Percentiles rank a stretch among this genome's conserved stretches.
phyloP scores from a whole-genome alignment of 2,113 vertebrate species.

The Galeopterus variegatus region DNA sequence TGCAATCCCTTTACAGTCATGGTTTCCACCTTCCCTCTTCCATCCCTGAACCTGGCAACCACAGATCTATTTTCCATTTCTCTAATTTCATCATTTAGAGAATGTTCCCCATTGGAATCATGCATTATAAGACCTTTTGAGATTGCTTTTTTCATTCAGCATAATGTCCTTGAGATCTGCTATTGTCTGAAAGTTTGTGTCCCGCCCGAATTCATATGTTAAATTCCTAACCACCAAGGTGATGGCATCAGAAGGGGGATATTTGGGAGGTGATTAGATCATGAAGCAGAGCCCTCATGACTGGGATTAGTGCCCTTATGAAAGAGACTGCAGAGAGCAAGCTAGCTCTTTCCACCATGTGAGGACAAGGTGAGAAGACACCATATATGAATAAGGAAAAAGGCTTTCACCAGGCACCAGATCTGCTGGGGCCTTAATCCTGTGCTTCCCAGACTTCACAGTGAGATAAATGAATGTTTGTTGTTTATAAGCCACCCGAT shows the following conservation, averaged over 20 bases:
- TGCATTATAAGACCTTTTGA: not conserved
- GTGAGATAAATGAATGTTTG: not conserved
- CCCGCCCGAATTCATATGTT: no score
- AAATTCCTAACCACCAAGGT: not conserved
- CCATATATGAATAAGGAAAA: not conserved
- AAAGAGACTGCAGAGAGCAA: not conserved
- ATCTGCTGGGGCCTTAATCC: not conserved
- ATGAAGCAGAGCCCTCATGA: not conserved
- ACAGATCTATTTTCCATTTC: not conserved
- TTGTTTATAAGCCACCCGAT: not conserved
- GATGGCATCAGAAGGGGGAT: not conserved
- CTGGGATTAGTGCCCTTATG: not conserved
- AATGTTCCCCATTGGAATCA: not conserved
- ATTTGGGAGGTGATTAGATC: not conserved
- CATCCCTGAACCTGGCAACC: not conserved
- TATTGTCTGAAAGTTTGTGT: not conserved
- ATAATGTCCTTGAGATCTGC: not conserved
- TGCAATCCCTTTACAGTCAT: not conserved
- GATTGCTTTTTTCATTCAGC: not conserved
- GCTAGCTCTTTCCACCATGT: not conserved
- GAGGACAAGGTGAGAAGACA: not conserved
- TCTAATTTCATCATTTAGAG: not conserved
- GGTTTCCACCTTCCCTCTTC: not conserved
- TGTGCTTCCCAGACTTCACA: not conserved
- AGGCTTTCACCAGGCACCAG: not conserved